Evolutionary conservation across 2,797 vertebrate genomes (phyloP).

Genomic region (Sparidentex hasta): DNA sequence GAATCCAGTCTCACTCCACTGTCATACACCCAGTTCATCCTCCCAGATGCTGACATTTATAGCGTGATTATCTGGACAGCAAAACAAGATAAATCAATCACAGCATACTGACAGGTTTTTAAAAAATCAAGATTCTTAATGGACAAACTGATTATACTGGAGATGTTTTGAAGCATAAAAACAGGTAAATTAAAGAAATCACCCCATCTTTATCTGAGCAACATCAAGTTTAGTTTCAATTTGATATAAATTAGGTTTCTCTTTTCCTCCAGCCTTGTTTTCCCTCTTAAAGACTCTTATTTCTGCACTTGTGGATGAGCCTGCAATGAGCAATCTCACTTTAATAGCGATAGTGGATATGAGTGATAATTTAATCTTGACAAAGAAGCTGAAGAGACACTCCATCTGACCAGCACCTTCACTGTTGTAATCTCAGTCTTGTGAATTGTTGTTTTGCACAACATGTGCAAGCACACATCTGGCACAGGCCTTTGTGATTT

Average conservation of each 20-base stretch:
- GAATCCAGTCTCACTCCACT: slow-evolving; percentile 4
- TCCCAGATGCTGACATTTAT: slow-evolving; percentile 3
- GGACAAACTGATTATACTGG: neutral
- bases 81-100: neutral
- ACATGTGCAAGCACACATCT: slow-evolving; percentile 11
- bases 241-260: slow-evolving; percentile 12
- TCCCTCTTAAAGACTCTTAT: neutral
- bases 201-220: slow-evolving; percentile 1
- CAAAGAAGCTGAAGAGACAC: slow-evolving; percentile 17
- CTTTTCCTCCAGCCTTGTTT: neutral
- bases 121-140: neutral
- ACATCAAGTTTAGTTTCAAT: slow-evolving; percentile 1
- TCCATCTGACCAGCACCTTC: neutral
- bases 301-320: neutral
- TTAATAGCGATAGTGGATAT: neutral
- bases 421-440: slow-evolving; percentile 13
- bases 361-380: slow-evolving; percentile 22
- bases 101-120: neutral
- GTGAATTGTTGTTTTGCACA: slow-evolving; percentile 40
- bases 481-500: slow-evolving; percentile 14
- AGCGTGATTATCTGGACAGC: neutral
- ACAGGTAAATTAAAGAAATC: neutral
- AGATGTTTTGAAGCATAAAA: neutral
- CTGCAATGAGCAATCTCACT: neutral
- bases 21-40: neutral